Conservation (phyloP, 2,888 invertebrate genomes). For the Thymelicus lineola region DNA sequence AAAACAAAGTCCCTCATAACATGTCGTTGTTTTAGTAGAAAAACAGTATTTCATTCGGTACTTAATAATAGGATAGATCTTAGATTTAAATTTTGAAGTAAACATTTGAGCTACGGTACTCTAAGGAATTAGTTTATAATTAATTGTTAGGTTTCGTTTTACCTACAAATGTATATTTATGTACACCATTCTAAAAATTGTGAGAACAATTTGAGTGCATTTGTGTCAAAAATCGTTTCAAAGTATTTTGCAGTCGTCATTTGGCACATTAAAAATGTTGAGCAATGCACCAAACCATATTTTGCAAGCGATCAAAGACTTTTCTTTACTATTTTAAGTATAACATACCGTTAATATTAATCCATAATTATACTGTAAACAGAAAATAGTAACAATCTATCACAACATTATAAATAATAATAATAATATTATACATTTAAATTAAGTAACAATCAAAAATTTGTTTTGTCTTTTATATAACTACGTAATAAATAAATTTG, state of each 20-base stretch:
- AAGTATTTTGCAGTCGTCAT: constrained; percentile 50
- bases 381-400: constrained; percentile 39
- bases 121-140: constrained; percentile 61
- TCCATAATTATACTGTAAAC: constrained; percentile 14
- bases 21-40: constrained; percentile 42
- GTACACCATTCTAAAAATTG: constrained; percentile 79
- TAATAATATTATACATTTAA: constrained; percentile 38
- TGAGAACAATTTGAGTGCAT: constrained; percentile 52
- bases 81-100: constrained; percentile 68
- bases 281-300: constrained; percentile 61
- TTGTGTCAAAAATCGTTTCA: constrained; percentile 36
- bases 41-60: constrained; percentile 49
- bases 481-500: constrained; percentile 29
- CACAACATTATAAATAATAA: constrained; percentile 38
- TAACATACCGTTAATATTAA: constrained; percentile 20
- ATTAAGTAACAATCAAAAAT: constrained; percentile 40
- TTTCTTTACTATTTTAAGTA: constrained; percentile 19
- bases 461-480: constrained; percentile 12
- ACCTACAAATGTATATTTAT: constrained; percentile 72
- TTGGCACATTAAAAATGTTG: constrained; percentile 75
- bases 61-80: constrained; percentile 67
- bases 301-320: constrained; percentile 40
- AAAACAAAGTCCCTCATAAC: not conserved
- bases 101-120: constrained; percentile 77
- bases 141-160: constrained; percentile 28